phyloP scores from a whole-genome alignment of 2,113 vertebrate species.

The Lampris incognitus region DNA sequence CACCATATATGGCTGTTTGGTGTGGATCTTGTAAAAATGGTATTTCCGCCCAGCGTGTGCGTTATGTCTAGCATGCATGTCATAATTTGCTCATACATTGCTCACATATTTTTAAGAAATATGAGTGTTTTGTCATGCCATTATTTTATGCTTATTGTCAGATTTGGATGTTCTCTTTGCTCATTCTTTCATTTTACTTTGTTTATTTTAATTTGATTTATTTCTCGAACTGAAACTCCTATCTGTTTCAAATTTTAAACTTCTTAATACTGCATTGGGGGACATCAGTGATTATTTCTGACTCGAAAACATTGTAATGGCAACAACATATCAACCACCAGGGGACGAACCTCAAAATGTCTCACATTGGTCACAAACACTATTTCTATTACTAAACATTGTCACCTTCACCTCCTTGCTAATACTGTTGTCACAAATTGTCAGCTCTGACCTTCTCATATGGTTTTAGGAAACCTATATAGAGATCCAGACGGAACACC shows the following conservation, averaged over 20 bases:
- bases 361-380: background rate
- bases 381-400: background rate
- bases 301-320: too few species aligned
- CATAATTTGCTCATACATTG: slow-evolving; percentile 36
- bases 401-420: background rate
- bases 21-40: slow-evolving; percentile 76
- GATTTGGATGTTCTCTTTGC: slow-evolving; percentile 11
- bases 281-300: too few species aligned
- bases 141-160: slow-evolving; percentile 35
- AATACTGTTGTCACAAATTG: background rate
- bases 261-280: too few species aligned
- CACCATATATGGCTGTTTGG: slow-evolving; percentile 54
- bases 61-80: slow-evolving; percentile 62
- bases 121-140: slow-evolving; percentile 29
- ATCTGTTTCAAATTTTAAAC: background rate
- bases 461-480: slow-evolving; percentile 93
- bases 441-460: slow-evolving; percentile 45
- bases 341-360: background rate
- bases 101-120: slow-evolving; percentile 65
- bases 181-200: slow-evolving; percentile 11
- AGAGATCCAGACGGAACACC: slow-evolving; percentile 98
- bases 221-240: slow-evolving; percentile 26
- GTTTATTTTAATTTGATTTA: slow-evolving; percentile 21
- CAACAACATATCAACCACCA: background rate
- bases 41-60: slow-evolving; percentile 65